Base-by-base conservation (phyloP, 2,888 invertebrate genomes). In the Aradus depressus region DNA sequence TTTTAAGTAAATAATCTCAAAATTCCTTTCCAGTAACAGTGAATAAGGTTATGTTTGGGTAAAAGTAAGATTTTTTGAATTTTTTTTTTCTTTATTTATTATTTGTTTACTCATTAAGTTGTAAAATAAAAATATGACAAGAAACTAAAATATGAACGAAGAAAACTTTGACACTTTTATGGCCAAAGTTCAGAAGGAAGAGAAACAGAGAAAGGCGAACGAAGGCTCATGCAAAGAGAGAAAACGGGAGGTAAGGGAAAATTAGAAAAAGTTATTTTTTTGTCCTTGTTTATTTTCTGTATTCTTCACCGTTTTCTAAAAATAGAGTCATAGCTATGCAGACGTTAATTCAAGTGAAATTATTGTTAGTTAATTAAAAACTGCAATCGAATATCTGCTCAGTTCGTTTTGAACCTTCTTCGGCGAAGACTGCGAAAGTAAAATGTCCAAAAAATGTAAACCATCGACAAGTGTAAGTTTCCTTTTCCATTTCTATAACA, bases 111-210 rank as follows among this genome's bases (percentile, higher is more conserved):
- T 12, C 16, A 18, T 34, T 42, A 10, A 21, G 32, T 25, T 38
- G 48, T 18, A 18, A 18, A 19, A 4, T 39, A 19, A 16, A 18
- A 18, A 4, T 39, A 18, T 39, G 4, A 18, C 25, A 25, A 42
- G 4, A 34, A 18, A 34, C 34, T 18, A 23, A 4, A 31, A 22
- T 5, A 55, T 53, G 52, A 53, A 50, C 2, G 56, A 56, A 31
- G 52, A 52, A 14, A 51, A 43, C 21, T 56, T 56, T 19, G 56
- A 56, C 26, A 47, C 50, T 1, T 32, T 56, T 1, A 56, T 56
- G 56, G 51, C 50, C n/a, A 51, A 56, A 37, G 53, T 51, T 1
- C 39, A 23, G n/a, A 41, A 52, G 21, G 38, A 45, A 21, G 52
- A 44, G 8, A 35, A 16, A 50, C 42, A 31, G 31, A 35, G n/a